These are phyloP conservation scores for Phataginus tetradactyla DNA, from an alignment of 2,797 vertebrate genomes.

Conservation along the genomic window DNA sequence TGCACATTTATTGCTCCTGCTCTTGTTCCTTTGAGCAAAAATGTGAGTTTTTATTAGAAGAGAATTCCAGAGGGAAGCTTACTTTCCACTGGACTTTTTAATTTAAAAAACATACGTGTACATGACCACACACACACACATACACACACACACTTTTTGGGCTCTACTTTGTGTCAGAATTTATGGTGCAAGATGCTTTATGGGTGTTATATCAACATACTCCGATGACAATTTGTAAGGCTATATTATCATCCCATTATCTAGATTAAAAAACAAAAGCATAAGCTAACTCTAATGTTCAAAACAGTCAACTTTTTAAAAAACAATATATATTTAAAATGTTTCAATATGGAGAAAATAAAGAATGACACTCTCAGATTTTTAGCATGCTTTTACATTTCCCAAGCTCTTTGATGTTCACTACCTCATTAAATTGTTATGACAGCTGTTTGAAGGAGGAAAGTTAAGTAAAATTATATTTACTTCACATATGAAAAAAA, in stretches of 20 bases:
- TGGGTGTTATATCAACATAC: not conserved
- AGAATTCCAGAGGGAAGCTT: not conserved
- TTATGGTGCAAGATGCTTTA: not conserved
- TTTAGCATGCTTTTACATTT: not conserved
- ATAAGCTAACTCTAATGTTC: not conserved
- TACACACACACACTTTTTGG: not conserved
- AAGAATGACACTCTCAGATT: not conserved
- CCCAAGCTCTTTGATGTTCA: not conserved
- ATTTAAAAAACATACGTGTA: not conserved
- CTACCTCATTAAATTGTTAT: not conserved
- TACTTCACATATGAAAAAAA: not conserved
- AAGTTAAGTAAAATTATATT: not conserved
- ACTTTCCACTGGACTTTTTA: not conserved
- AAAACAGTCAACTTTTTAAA: not conserved
- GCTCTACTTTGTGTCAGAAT: not conserved
- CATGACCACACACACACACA: too few relatives aligned
- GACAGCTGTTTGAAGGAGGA: not conserved
- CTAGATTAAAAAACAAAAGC: not conserved
- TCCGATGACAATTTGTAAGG: not conserved
- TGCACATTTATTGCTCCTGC: conserved; percentile 27
- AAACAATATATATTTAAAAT: not conserved
- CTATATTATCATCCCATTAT: not conserved
- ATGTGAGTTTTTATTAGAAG: conserved; percentile 56
- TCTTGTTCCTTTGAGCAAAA: conserved; percentile 56
- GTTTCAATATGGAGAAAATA: not conserved